Evolutionary conservation across 1,140 invertebrate species (phyloP), one percentile per base, ranked within the genome.

Genomic region (Heliothis subflexa): DNA sequence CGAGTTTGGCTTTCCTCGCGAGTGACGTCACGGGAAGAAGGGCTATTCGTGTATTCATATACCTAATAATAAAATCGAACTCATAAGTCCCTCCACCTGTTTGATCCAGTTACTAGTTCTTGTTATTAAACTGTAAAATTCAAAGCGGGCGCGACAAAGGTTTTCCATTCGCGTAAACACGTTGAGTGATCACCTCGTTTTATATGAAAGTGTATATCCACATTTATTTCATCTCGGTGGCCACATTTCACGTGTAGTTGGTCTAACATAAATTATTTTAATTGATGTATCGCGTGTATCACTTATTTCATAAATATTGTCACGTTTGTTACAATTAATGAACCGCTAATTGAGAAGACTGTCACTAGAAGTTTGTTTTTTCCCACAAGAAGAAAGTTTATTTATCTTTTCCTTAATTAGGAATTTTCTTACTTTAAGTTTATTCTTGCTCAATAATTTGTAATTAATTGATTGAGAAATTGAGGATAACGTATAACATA

Each of bases 41-140:
- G 90, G 90, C 88, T 92, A 92, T 92, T 92, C 87, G 86, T 82
- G 90, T 91, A 87, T 86, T 84, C 83, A 78, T 33, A 61, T 66
- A 78, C 76, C 90, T 92, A 91, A 88, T 87, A 90, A 90, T 92
- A 90, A 87, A 81, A 89, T 85, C 81, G 83, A 89, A 86, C 84
- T 86, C 57, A 21, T 74, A 57, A 45, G 47, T 61, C 68, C 72
- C 45, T 57, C 13, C 47, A 71, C 68, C 68, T 71, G 50, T 78
- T 79, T 70, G 73, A 79, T 72, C 79, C 54, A 82, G 59, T 80
- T 79, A 77, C 61, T 21, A 50, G 49, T 57, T 40, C 33, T 62
- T 5, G 13, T 55, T 76, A 80, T 70, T 77, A 76, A 72, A 54
- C 57, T 57, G 64, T 80, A 52, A 72, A 79, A 59, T 68, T 73